A percentile compares a stretch with the other conserved stretches of the same genome.
These are phyloP conservation scores for Platerodrilus igneus DNA, from an alignment of 2,888 invertebrate genomes.

Conservation along the genomic window DNA sequence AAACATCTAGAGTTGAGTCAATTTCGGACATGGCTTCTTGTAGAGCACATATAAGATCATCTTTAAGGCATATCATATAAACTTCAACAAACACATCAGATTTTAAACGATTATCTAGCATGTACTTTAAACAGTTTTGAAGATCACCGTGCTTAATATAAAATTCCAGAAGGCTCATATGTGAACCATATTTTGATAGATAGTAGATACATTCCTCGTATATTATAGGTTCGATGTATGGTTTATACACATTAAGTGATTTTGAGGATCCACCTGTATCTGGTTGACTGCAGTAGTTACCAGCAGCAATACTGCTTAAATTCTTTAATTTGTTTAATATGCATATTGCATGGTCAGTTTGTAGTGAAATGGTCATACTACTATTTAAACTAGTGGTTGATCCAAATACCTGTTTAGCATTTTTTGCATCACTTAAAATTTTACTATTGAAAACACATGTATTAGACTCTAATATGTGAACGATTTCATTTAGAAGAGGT, in stretches of 20 bases:
- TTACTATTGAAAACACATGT: conserved; percentile 53
- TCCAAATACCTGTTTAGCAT: conserved; percentile 26
- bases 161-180: conserved; percentile 68
- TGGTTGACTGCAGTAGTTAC: conserved; percentile 37
- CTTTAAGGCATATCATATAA: conserved; percentile 64
- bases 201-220: conserved; percentile 81
- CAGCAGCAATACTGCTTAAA: conserved; percentile 45
- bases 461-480: conserved; percentile 63
- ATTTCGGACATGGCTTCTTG: conserved; percentile 61
- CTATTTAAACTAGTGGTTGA: conserved; percentile 35
- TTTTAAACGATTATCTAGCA: conserved; percentile 63
- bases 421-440: conserved; percentile 49
- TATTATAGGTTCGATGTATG: conserved; percentile 52
- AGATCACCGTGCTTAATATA: conserved; percentile 68
- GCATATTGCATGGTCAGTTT: conserved; percentile 51
- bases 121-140: conserved; percentile 64
- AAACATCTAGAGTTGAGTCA: conserved; percentile 62
- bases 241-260: conserved; percentile 21
- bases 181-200: conserved; percentile 73
- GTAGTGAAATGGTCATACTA: conserved; percentile 26
- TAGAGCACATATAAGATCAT: conserved; percentile 58
- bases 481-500: conserved; percentile 64
- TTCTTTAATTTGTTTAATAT: conserved; percentile 48
- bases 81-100: conserved; percentile 71
- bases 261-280: conserved; percentile 12